Conservation (phyloP, 2,113 vertebrate genomes). For the Ploceus nigricollis region DNA sequence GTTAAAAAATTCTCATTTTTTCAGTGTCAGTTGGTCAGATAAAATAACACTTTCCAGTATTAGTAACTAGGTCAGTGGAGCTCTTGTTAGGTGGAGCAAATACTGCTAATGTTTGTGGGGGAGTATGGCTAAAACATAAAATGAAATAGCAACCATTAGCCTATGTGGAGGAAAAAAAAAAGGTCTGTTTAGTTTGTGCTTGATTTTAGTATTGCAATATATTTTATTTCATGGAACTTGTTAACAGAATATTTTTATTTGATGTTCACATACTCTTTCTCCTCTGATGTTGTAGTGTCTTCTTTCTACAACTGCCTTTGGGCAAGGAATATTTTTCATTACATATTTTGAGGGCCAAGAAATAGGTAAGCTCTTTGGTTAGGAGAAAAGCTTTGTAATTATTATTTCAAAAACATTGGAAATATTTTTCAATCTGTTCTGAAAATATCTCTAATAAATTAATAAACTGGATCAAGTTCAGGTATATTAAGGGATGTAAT, state of each 20-base stretch:
- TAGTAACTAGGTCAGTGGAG: not conserved
- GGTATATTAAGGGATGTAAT: not conserved
- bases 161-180: not conserved
- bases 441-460: not conserved
- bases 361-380: slow-evolving; percentile 58
- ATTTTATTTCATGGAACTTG: not conserved
- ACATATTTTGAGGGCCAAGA: slow-evolving; percentile 72
- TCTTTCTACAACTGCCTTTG: slow-evolving; percentile 75
- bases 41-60: not conserved
- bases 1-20: not conserved
- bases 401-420: not conserved
- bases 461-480: not conserved
- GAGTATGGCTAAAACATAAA: not conserved
- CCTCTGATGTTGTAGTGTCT: slow-evolving; percentile 58
- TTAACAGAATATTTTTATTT: not conserved
- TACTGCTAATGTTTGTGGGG: not conserved
- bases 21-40: not conserved
- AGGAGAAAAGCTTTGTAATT: not conserved
- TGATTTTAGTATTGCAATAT: not conserved
- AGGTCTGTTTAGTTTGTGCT: not conserved
- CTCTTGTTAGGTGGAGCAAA: not conserved
- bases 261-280: not conserved
- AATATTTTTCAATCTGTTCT: not conserved
- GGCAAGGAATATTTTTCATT: slow-evolving; percentile 75
- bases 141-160: not conserved